Evolutionary conservation across 2,888 invertebrate species (phyloP).

Genomic region (Hermodice carunculata): DNA sequence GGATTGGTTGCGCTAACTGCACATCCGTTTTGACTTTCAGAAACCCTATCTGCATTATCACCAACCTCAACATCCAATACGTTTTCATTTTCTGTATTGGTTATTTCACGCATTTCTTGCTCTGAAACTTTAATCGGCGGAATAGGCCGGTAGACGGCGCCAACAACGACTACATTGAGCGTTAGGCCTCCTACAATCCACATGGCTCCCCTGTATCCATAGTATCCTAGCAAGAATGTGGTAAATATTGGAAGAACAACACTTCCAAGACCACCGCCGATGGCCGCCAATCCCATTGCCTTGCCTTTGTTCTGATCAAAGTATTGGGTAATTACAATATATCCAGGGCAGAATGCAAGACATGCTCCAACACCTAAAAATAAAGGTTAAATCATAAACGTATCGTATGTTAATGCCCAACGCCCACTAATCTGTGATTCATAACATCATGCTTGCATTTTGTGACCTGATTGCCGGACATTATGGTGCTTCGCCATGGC

Average conservation of each 20-base stretch:
- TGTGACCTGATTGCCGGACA: too few species aligned
- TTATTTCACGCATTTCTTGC: not conserved
- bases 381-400: too few species aligned
- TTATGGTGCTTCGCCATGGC: too few species aligned
- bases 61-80: too few species aligned
- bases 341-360: conserved; percentile 29
- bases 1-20: too few species aligned
- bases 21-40: too few species aligned
- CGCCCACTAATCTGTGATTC: too few species aligned
- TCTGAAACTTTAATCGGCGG: not conserved
- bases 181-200: conserved; percentile 28
- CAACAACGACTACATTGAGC: conserved; percentile 21
- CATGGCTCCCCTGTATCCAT: conserved; percentile 33
- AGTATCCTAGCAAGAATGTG: conserved; percentile 18
- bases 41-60: too few species aligned
- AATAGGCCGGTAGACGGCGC: conserved; percentile 33
- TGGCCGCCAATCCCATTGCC: conserved; percentile 35
- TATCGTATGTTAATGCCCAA: too few species aligned
- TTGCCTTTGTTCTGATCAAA: conserved; percentile 41
- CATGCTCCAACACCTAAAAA: conserved; percentile 33
- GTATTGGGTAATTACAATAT: conserved; percentile 36
- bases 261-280: conserved; percentile 37
- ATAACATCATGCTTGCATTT: too few species aligned
- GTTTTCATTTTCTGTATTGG: not conserved
- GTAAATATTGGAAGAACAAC: conserved; percentile 27